These are phyloP conservation scores for Steinernema hermaphroditum DNA, from an alignment of 2,888 invertebrate species.

Conservation along the genomic window DNA sequence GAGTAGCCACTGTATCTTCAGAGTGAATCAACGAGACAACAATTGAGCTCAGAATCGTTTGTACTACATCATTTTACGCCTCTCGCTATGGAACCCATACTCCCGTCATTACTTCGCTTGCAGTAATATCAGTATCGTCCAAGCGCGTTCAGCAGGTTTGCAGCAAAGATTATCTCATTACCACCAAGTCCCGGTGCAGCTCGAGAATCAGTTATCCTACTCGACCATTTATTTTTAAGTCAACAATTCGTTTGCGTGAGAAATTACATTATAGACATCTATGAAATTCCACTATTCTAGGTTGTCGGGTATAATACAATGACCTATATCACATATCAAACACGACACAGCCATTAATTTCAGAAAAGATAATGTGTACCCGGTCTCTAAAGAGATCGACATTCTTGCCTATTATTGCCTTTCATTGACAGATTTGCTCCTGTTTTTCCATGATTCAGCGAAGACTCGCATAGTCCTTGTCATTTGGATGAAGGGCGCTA, in stretches of 20 bases:
- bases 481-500: constrained; percentile 33
- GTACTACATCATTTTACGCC: no score
- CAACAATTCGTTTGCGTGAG: neutral
- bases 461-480: constrained; percentile 28
- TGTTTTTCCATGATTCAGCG: neutral
- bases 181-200: no score
- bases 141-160: no score
- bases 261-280: constrained; percentile 11
- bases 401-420: constrained; percentile 12
- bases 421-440: neutral
- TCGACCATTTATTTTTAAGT: neutral
- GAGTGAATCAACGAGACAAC: no score
- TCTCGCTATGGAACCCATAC: no score
- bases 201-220: no score
- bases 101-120: no score
- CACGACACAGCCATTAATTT: constrained; percentile 4
- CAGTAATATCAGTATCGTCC: no score
- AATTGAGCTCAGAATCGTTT: no score
- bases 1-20: no score
- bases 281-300: neutral
- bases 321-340: neutral
- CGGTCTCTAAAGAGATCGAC: constrained; percentile 22
- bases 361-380: constrained; percentile 18
- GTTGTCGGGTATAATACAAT: neutral
- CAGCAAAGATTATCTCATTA: no score